Conservation (phyloP, 2,888 invertebrate species). For the Hipparchia semele region DNA sequence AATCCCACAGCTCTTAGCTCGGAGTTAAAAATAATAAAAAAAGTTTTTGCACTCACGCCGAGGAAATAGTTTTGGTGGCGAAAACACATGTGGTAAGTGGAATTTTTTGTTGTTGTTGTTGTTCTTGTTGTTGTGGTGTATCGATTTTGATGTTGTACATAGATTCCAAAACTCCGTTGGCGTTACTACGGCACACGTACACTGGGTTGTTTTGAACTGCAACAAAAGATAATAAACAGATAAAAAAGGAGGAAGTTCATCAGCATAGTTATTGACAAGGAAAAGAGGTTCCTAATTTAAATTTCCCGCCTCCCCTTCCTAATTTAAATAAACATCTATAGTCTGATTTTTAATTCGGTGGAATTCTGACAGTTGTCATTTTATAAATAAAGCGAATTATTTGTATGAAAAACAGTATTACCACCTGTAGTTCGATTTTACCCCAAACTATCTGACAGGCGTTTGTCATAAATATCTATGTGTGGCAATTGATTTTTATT, state of each 20-base stretch:
- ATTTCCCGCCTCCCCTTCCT: no score
- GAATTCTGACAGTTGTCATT: no score
- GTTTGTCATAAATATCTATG: no score
- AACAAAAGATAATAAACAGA: conserved; percentile 20
- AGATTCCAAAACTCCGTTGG: conserved; percentile 49
- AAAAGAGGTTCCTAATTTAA: not conserved
- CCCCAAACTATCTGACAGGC: no score
- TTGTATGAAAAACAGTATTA: no score
- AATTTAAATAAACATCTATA: no score
- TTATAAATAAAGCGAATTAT: no score
- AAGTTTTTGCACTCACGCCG: conserved; percentile 56
- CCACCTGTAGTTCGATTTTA: no score
- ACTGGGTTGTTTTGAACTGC: conserved; percentile 43
- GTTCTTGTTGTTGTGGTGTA: conserved; percentile 42
- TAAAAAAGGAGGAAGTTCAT: no score
- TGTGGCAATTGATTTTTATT: no score
- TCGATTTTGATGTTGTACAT: conserved; percentile 59
- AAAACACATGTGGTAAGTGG: conserved; percentile 53
- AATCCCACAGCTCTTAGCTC: not conserved
- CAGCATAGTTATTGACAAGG: not conserved
- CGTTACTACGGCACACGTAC: conserved; percentile 29
- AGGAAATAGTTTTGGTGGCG: conserved; percentile 50
- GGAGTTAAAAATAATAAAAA: not conserved
- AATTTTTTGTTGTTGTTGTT: conserved; percentile 32
- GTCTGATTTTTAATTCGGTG: no score